Evolutionary conservation across 2,113 vertebrate genomes (phyloP).

Genomic region (Anser cygnoides): DNA sequence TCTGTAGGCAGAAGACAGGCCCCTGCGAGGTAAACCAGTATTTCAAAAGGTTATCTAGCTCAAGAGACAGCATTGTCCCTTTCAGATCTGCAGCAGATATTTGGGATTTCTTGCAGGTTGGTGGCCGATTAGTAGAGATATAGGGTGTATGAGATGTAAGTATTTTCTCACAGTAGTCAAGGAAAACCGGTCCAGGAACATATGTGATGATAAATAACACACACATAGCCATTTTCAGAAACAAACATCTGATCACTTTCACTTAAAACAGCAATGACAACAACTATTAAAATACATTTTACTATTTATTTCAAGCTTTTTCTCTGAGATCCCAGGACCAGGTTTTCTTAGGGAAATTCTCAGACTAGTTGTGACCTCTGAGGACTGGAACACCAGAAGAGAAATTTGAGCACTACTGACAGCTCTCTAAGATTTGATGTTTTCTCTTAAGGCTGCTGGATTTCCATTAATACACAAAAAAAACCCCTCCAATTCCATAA

Average conservation of each 20-base stretch:
- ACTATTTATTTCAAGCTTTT: background rate
- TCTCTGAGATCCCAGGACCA: background rate
- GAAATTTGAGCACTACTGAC: background rate
- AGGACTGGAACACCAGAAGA: background rate
- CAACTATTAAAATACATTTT: background rate
- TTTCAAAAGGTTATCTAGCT: background rate
- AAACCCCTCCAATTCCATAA: background rate
- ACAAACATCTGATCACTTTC: background rate
- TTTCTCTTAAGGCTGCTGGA: background rate
- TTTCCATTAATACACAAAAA: background rate
- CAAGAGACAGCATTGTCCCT: background rate
- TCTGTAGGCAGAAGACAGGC: background rate
- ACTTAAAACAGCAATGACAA: background rate
- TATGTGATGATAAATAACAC: fast-evolving
- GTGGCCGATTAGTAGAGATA: background rate
- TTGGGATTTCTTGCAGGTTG: background rate
- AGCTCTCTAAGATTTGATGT: background rate
- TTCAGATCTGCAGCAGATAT: background rate
- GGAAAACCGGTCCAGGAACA: background rate
- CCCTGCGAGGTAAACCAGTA: background rate
- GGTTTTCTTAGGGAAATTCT: background rate
- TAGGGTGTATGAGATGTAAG: background rate
- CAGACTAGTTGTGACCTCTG: background rate
- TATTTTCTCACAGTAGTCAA: background rate
- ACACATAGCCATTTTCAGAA: background rate